Evolutionary conservation across 1,140 invertebrate genomes (phyloP), one percentile per base, ranked within the genome.

Genomic region (Paralvinella palmiformis): DNA sequence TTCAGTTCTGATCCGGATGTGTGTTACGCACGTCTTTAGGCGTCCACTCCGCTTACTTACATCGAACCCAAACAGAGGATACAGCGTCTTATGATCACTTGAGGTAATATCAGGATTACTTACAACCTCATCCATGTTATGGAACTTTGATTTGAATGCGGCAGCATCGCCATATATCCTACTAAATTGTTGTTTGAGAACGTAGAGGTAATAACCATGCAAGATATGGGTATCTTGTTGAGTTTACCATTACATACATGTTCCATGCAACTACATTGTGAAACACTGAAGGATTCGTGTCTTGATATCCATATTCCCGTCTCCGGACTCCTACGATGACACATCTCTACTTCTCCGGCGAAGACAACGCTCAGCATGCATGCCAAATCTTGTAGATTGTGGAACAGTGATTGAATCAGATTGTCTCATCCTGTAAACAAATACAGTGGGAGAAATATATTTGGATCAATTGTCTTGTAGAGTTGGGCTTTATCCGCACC

Each of bases 161-260:
- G 59, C 41, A 1, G 60, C 59, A 41, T 66, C 59, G 22, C 48
- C 31, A 55, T 66, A 66, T n/a, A 52, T 56, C 48, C 59, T 29
- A 35, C 37, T 52, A n/a, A 66, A 66, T 53, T 63, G 59, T 35
- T 66, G 64, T n/a, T 66, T 66, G 10, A n/a, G 7, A 44, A 66
- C 63, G 2, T 0, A 52, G 22, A 66, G 15, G n/a, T 62, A 55
- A 59, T 62, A 55, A 35, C 63, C n/a, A n/a, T n/a, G n/a, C 59
- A 33, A 52, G 27, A 13, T 10, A 45, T 36, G 59, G 64, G 50
- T 52, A 53, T 63, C 59, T 63, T 32, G 20, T 32, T 24, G n/a
- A 44, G 64, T 64, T 66, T 27, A 63, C 2, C 59, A 63, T 62
- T 13, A 55, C 33, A 3, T 48, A 62, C 44, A 65, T 60, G 35